Evolutionary conservation across 92 coral and sea anemone species (phyloP), one percentile per base, ranked within the genome.

Genomic region (Zoanthus solanderi): DNA sequence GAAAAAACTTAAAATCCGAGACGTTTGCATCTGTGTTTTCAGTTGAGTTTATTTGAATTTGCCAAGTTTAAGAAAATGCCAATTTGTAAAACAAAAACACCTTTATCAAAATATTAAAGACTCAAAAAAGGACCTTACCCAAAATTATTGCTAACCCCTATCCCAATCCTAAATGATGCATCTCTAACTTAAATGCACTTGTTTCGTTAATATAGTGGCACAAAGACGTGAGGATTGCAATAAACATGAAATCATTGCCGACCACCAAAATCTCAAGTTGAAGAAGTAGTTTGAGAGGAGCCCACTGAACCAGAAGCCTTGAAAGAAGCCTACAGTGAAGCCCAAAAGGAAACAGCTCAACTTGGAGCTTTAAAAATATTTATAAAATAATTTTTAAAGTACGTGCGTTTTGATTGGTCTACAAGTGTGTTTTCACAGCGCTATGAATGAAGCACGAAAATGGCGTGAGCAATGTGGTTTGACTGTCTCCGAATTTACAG

Each of bases 291-390:
- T 57, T 57, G 16, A 9, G 46, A 69, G 44, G 46, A 69, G 44
- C 74, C 47, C 74, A 23, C 44, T 23, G 74, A 69, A 69, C 16
- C 28, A 13, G 74, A 69, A 28, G 44, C 3, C 28, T 69, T 69
- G 2, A 69, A 69, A 69, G 42, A 69, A 68, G 74, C 16, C 44
- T 68, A 68, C 44, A 69, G 74, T 69, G 44, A 69, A 29, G 75
- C 75, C 75, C 75, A 69, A 29, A 69, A 69, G 44, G 44, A 69
- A 69, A 69, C 28, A 69, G 75, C 74, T 28, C 74, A 69, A 69
- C 10, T 30, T 69, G 74, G 44, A 69, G 47, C 74, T 69, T 29
- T 29, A 12, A 10, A 69, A 29, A 69, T 69, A 28, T 29, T 23
- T 23, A 23, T 23, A 23, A 23, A 23, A 23, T 23, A 23, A 23